Conservation (phyloP, 2,888 invertebrate genomes). For the Meganola albula region DNA sequence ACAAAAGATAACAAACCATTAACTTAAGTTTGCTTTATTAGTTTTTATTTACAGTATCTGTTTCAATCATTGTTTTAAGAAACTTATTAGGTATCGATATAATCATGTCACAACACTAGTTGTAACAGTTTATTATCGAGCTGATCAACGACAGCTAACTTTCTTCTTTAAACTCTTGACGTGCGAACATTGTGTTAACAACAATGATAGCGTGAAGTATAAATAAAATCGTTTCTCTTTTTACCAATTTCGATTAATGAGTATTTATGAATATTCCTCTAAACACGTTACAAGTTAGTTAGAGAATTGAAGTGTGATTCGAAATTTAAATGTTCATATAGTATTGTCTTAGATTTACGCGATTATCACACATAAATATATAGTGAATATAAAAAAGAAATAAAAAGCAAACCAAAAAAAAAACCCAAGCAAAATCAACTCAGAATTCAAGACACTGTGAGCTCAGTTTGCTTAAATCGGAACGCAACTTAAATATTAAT, state of each 20-base stretch:
- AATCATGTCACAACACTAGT: slow-evolving; percentile 19
- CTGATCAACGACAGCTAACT: slow-evolving; percentile 39
- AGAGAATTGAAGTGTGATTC: no score
- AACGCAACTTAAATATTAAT: no score
- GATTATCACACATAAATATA: no score
- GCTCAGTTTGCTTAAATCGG: no score
- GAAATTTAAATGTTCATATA: no score
- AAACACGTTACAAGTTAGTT: no score
- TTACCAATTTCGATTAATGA: slow-evolving; percentile 9
- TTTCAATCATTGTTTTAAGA: background rate
- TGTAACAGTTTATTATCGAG: slow-evolving; percentile 29
- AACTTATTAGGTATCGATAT: slow-evolving; percentile 11
- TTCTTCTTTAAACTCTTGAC: slow-evolving; percentile 35
- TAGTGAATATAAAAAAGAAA: no score
- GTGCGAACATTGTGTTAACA: slow-evolving; percentile 7
- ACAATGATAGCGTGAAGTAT: slow-evolving; percentile 7
- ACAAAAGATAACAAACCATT: background rate
- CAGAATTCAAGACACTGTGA: no score
- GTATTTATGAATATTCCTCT: no score
- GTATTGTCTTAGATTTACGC: no score
- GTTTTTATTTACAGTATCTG: background rate
- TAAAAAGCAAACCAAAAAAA: no score
- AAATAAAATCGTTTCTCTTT: slow-evolving; percentile 19
- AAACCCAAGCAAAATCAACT: no score
- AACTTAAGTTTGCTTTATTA: background rate